Conservation (phyloP, 2,888 invertebrate genomes). For the Callimorpha dominula region DNA sequence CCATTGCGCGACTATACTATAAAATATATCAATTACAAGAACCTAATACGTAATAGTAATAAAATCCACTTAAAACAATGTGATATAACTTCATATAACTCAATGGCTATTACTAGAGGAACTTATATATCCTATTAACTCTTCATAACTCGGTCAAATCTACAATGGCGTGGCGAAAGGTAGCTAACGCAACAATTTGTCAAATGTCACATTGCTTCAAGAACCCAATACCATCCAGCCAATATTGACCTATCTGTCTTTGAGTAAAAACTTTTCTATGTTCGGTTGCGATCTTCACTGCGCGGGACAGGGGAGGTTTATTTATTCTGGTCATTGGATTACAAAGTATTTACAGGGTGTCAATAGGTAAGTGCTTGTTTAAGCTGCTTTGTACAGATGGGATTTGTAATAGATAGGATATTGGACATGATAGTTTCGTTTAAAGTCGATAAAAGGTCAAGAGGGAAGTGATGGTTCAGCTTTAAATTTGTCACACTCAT, state of each 20-base stretch:
- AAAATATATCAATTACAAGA: too few species aligned
- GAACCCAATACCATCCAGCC: constrained; percentile 8
- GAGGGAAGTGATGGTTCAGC: too few species aligned
- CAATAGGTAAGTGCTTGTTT: constrained; percentile 36
- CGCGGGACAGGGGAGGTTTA: constrained; percentile 11
- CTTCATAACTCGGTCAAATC: constrained; percentile 37
- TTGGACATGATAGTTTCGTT: not conserved
- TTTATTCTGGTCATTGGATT: constrained; percentile 14
- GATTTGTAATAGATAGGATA: constrained; percentile 13
- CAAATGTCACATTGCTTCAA: constrained; percentile 50
- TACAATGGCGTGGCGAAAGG: constrained; percentile 50
- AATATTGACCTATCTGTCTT: not conserved
- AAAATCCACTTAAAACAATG: not conserved
- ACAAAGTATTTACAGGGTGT: constrained; percentile 31
- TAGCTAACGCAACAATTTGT: constrained; percentile 54
- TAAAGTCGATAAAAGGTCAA: not conserved
- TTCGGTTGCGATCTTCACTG: not conserved
- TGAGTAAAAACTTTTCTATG: not conserved
- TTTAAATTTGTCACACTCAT: too few species aligned
- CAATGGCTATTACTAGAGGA: constrained; percentile 15
- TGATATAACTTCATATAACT: not conserved
- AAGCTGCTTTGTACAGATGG: constrained; percentile 28
- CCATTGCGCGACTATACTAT: too few species aligned
- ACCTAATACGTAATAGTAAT: not conserved
- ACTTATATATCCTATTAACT: constrained; percentile 36